Evolutionary conservation across 2,888 invertebrate genomes (phyloP).

Genomic region (Bombyx huttoni): DNA sequence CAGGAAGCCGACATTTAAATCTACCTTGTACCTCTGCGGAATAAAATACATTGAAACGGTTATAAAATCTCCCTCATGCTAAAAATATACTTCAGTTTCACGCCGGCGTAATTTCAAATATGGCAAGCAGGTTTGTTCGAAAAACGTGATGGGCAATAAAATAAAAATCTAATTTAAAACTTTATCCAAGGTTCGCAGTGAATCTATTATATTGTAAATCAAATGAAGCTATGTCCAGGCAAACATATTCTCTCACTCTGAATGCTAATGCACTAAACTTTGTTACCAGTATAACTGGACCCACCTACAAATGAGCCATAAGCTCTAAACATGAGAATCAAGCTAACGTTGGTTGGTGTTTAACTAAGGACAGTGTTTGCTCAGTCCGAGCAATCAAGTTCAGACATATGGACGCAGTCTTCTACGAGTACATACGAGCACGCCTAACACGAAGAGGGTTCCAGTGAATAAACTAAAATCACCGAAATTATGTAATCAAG

Average conservation of each 20-base stretch:
- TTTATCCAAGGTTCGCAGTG: background rate
- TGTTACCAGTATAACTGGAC: background rate
- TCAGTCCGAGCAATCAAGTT: constrained; percentile 42
- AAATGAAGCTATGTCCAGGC: too few species aligned
- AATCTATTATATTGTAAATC: too few species aligned
- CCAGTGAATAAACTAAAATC: background rate
- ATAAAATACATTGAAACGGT: background rate
- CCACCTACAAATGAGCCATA: constrained; percentile 14
- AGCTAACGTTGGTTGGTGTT: constrained; percentile 20
- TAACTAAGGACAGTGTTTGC: constrained; percentile 40
- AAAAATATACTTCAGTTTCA: background rate
- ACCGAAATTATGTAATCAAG: background rate
- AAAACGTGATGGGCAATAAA: background rate
- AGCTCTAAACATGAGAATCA: constrained; percentile 17
- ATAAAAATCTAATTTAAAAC: background rate
- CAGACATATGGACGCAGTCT: background rate
- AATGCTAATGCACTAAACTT: too few species aligned
- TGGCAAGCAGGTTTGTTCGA: background rate
- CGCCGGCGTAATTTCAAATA: background rate
- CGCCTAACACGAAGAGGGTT: background rate
- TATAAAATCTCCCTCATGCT: background rate
- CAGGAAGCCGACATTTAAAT: background rate
- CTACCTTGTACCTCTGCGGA: background rate
- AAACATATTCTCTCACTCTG: too few species aligned
- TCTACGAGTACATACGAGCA: background rate